Base-by-base conservation (phyloP, 2,797 vertebrate species). In the Florisuga fusca region DNA sequence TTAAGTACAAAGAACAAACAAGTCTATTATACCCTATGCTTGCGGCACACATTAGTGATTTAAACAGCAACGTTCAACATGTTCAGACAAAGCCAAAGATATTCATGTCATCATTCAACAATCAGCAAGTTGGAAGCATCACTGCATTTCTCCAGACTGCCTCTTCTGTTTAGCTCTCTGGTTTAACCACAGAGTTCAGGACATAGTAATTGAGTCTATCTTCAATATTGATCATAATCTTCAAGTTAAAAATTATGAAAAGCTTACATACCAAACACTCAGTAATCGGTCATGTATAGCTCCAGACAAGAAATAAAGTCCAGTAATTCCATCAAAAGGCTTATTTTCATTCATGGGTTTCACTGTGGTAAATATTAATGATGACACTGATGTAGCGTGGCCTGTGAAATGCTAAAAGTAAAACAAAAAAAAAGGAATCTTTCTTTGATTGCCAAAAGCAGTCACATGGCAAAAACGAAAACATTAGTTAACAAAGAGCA, bases 251-350 rank as follows among this genome's bases (percentile, higher is more conserved):
- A 59, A 83, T 29, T 21, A 89, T 31, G 53, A 27, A 84, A 91
- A 55, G 29, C 68, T 50, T 71, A 98, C 99, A 79, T 98, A 99
- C 99, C 99, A 99, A 18, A 99, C 99, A 80, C 99, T 99, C 93
- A 99, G 98, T 94, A 99, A 98, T 93, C 99, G 97, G 96, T 99
- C 99, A 2, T 99, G 98, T 20, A 98, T 97, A 10, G 99, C 99
- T 62, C 99, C 99, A 36, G 99, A 99, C 86, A 99, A 97, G 98
- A 99, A 99, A 90, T 99, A 99, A 58, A 99, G 98, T 21, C 99
- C 99, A 41, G 99, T 98, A 95, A 99, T 98, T 86, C 98, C 98
- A 90, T 98, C 98, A 84, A 98, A 98, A 16, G 97, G 95, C n/a
- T 97, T 98, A 93, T 98, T 99, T 7, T 98, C 98, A 72, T 95